Evolutionary conservation across 2,797 vertebrate genomes (phyloP), one percentile per base, ranked within the genome.

Genomic region (Sebastes nivosus): DNA sequence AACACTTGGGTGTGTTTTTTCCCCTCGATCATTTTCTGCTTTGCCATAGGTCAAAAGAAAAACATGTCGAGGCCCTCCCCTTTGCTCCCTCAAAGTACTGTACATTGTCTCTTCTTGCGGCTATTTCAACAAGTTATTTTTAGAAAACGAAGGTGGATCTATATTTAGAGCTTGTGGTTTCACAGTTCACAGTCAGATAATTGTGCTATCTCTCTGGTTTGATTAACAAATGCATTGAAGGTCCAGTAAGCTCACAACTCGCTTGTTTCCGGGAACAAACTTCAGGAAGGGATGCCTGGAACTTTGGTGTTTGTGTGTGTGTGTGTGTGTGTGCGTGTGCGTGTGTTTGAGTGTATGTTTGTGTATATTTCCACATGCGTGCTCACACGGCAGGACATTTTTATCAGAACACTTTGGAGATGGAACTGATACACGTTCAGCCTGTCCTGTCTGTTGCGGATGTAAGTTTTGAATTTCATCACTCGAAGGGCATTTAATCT

Each of bases 1-100:
- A 95, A 95, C 91, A 93, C 75, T 89, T 78, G 91, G 82, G 84
- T 91, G 81, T 91, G 84, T 93, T 94, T 93, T 93, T 93, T 89
- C 91, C 91, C 64, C 85, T 90, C 85, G 36, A 89, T 90, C 87
- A 87, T 91, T 87, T 86, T 82, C 84, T 87, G 69, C 83, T 87
- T 83, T 81, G 84, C 86, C 83, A 83, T 79, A 87, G 85, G 89
- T 89, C 85, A 81, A 91, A 90, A 91, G 89, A 79, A 93, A 93
- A 93, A 93, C 89, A 95, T 50, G 46, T 16, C 7, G 7, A 66
- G 36, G 70, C 79, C 87, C 79, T 71, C 67, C 78, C 58, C 52
- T 84, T 72, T 5, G 2, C 58, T 64, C 54, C 74, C 67, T 82
- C 34, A 27, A 79, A 85, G 65, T 50, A 16, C 87, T 76, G 78